Base-by-base conservation (phyloP, 2,113 vertebrate genomes). In the Megaptera novaeangliae region DNA sequence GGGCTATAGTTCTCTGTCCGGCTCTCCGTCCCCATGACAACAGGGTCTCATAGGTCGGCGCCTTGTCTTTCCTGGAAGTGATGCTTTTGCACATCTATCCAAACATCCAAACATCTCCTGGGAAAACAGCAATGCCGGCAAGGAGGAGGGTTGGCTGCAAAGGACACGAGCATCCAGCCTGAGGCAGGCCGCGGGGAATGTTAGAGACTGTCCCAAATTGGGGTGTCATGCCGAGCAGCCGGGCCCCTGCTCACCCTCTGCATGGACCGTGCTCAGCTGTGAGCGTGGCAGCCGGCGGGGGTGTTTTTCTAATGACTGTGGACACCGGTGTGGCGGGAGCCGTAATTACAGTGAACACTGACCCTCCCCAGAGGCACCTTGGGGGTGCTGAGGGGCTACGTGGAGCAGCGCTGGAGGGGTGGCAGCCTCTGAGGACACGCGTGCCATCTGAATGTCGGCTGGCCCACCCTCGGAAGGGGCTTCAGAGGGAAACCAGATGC, bases 11-110 rank as follows among this genome's bases (percentile, higher is more conserved):
- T 39, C 63, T 23, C 49, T 13, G 5, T 31, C 64, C 20, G 3
- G 41, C 39, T 52, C 57, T 4, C 12, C 0, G 21, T 31, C 20
- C 52, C 9, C n/a, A 7, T 1, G 18, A 59, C 68, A 13, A 6
- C 21, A 14, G 0, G 17, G 3, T 34, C 20, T 77, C 14, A 0
- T 49, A 18, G 0, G 3, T 6, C 1, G 0, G 34, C 7, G 14
- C 25, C 34, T 44, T 1, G 0, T 20, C 63, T 36, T 29, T 31
- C 68, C 93, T 17, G 29, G 46, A 66, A 9, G 5, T 13, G 20
- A 36, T 0, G 49, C 6, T 6, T 9, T 10, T 34, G 3, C 23
- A 2, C 29, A 4, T 61, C 39, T 29, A 4, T n/a, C 75, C 46
- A 13, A 8, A 18, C 3, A 4, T 29, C 74, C 46, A 13, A 8